Base-by-base conservation (phyloP, 2,888 invertebrate species). In the Cetonia aurata region DNA sequence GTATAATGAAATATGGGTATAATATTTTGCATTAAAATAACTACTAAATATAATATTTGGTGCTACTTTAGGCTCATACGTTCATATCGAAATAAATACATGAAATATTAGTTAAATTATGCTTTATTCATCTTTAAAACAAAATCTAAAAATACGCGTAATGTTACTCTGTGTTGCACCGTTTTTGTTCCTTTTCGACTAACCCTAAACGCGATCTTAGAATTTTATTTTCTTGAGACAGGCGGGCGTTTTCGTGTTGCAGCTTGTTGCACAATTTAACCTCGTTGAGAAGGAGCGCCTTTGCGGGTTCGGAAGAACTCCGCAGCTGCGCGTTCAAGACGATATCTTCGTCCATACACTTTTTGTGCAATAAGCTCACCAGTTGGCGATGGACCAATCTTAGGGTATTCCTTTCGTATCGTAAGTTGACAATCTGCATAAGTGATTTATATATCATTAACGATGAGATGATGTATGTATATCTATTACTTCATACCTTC, bases 341-440 rank as follows among this genome's bases (percentile, higher is more conserved):
- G n/a, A 76, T 71, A 67, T 83, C 81, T 50, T 79, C 77, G 69
- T 82, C 81, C 78, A 81, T 79, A 55, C 80, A 81, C 65, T 82
- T 81, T 12, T 77, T 71, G 65, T 83, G 79, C 55, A 83, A 71
- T 19, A 83, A 62, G 48, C 73, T 76, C 10, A 82, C 80, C 53
- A 83, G 70, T 71, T 81, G 78, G 70, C 81, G 80, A 65, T 83
- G 83, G 19, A 80, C 80, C 55, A 81, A 48, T 67, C 77, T 76
- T 33, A 84, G 69, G 0, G 81, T 81, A 62, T 82, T 79, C 56
- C 81, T 75, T 69, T 83, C 80, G 31, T 73, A 76, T 74, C 76
- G 80, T 19, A 83, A 72, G 70, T 76, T 78, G 1, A 53, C 52
- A 65, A 81, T 79, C 81, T 81, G 31, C 13, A 48, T 8, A 44